Conservation (phyloP, 2,797 vertebrate species). For the Iguana delicatissima region DNA sequence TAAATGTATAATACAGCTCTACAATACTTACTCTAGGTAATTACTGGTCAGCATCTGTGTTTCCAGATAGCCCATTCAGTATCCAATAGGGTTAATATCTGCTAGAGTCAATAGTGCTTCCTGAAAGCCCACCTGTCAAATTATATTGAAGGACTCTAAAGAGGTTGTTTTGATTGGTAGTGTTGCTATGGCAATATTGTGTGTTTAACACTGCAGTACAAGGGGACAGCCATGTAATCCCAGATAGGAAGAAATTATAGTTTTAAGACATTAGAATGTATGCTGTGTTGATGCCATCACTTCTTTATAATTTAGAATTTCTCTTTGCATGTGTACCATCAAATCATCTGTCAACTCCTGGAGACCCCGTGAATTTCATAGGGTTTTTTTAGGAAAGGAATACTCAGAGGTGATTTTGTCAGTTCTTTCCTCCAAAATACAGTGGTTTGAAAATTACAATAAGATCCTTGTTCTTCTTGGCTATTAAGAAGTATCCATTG, state of each 20-base stretch:
- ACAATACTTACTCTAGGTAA: neutral
- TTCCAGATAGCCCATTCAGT: neutral
- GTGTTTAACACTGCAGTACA: neutral
- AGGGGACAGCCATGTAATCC: neutral
- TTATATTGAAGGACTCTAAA: neutral
- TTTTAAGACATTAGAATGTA: neutral
- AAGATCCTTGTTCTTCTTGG: neutral
- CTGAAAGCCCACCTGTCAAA: constrained; percentile 19
- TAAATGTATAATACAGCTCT: neutral
- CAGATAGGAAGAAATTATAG: neutral
- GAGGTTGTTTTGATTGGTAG: neutral
- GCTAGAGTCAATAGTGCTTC: neutral
- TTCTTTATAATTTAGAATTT: neutral
- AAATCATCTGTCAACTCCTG: too few relatives aligned
- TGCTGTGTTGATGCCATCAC: neutral
- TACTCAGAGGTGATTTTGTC: too few relatives aligned
- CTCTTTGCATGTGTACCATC: neutral
- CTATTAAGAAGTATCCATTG: neutral
- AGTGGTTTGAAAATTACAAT: neutral
- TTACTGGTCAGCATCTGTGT: neutral
- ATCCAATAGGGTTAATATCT: neutral
- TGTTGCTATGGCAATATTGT: constrained; percentile 31
- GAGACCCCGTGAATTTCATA: too few relatives aligned
- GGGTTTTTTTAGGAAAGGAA: too few relatives aligned
- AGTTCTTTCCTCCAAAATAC: too few relatives aligned